A percentile compares a stretch with the other conserved stretches of the same genome.
Conservation (phyloP, 1,140 invertebrate genomes). For the Harlomillsia oculata region DNA sequence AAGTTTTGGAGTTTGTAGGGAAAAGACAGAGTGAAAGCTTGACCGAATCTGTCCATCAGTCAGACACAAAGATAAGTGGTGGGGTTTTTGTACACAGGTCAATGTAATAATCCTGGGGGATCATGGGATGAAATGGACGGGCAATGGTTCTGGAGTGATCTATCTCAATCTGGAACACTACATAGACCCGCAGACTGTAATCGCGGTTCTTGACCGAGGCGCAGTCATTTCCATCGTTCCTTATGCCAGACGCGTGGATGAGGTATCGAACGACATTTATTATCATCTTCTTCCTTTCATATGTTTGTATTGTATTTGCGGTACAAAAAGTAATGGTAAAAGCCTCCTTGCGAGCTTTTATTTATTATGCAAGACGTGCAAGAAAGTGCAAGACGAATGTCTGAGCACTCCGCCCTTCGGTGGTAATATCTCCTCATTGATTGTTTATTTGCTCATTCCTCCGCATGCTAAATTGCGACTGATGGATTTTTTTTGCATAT, state of each 20-base stretch:
- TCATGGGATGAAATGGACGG: slow-evolving; percentile 42
- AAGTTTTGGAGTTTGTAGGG: too few species aligned
- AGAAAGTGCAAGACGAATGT: too few species aligned
- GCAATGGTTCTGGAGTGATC: slow-evolving; percentile 22
- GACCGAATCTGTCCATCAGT: too few species aligned
- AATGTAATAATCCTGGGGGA: slow-evolving; percentile 44
- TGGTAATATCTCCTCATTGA: too few species aligned
- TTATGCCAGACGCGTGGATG: slow-evolving; percentile 24
- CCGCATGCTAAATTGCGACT: too few species aligned
- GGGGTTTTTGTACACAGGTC: slow-evolving; percentile 36
- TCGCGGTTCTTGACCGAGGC: slow-evolving; percentile 37
- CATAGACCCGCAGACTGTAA: slow-evolving; percentile 35
- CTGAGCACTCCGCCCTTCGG: too few species aligned
- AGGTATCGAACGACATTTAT: slow-evolving; percentile 30
- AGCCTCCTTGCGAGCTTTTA: not conserved
- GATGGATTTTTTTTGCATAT: too few species aligned
- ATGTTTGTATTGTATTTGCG: not conserved
- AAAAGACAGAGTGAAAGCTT: too few species aligned
- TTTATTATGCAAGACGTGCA: too few species aligned
- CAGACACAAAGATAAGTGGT: too few species aligned
- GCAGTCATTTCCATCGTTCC: slow-evolving; percentile 39
- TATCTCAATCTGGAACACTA: slow-evolving; percentile 38
- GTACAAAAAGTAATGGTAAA: not conserved
- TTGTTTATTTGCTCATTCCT: too few species aligned
- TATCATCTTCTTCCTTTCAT: not conserved